Evolutionary conservation across 2,888 invertebrate species (phyloP).

Genomic region (Eupithecia vulgata): DNA sequence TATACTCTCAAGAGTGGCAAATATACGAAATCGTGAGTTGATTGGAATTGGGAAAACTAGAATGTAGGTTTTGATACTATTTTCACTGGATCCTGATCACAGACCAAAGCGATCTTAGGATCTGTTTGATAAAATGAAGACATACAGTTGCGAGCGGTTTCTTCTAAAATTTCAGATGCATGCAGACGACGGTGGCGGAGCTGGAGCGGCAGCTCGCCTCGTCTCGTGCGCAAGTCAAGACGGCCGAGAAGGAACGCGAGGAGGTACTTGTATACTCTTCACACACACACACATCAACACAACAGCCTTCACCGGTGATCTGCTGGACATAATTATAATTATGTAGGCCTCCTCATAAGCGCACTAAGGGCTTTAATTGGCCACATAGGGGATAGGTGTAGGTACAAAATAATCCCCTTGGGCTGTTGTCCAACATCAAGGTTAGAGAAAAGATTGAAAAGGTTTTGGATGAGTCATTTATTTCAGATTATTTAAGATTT

Average conservation of each 20-base stretch:
- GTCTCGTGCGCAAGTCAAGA: constrained; percentile 85
- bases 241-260: constrained; percentile 87
- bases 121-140: not conserved
- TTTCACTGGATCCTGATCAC: too few species aligned
- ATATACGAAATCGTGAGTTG: too few species aligned
- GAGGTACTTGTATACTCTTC: constrained; percentile 65
- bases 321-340: not conserved
- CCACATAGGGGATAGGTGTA: too few species aligned
- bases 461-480: too few species aligned
- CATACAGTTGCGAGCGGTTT: not conserved
- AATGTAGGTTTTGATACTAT: too few species aligned
- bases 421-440: too few species aligned
- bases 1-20: too few species aligned
- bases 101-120: too few species aligned
- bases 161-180: constrained; percentile 62
- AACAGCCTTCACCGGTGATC: not conserved
- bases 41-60: too few species aligned
- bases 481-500: too few species aligned
- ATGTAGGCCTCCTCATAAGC: not conserved
- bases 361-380: not conserved
- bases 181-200: constrained; percentile 87
- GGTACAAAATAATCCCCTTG: too few species aligned
- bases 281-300: not conserved
- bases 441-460: too few species aligned
- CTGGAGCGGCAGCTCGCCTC: constrained; percentile 87